A percentile compares a stretch with the other conserved stretches of the same genome.
These are phyloP conservation scores for Phenganax marumi DNA, from an alignment of 92 coral and sea anemone species.

Conservation along the genomic window DNA sequence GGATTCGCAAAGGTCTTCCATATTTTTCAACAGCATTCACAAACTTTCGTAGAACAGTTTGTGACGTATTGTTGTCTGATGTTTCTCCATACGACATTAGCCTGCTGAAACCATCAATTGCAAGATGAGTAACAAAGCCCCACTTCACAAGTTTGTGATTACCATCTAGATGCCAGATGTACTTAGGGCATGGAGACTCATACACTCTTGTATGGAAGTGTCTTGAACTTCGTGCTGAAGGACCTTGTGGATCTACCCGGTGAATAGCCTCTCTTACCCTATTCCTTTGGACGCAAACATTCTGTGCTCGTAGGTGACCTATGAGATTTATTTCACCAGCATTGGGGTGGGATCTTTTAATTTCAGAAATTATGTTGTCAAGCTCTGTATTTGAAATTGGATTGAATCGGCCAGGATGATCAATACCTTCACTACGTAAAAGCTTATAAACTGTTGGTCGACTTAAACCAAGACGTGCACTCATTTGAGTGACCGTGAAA, in stretches of 20 bases:
- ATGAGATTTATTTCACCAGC: conserved; percentile 12
- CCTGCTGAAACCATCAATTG: conserved; percentile 46
- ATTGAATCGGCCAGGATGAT: background rate
- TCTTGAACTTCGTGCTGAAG: conserved; percentile 27
- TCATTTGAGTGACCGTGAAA: conserved; percentile 17
- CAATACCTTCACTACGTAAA: background rate
- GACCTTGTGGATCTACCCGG: conserved; percentile 32
- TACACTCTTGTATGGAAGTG: conserved; percentile 35
- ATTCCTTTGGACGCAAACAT: background rate
- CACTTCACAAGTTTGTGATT: conserved; percentile 44
- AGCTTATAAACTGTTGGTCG: conserved; percentile 16
- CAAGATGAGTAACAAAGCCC: conserved; percentile 40
- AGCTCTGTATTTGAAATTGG: background rate
- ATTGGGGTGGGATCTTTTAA: conserved; percentile 1
- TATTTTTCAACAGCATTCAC: background rate
- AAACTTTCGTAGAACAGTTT: background rate
- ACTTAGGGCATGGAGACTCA: conserved; percentile 32
- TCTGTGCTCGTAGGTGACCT: background rate
- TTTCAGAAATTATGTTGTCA: background rate
- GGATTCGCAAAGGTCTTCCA: background rate
- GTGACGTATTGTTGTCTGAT: background rate
- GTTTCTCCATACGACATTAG: conserved; percentile 32
- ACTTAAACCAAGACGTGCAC: background rate
- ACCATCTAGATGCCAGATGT: conserved; percentile 37
- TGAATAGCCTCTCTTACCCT: conserved; percentile 17